Conservation (phyloP, 2,797 vertebrate species). For the Siniperca obscura region DNA sequence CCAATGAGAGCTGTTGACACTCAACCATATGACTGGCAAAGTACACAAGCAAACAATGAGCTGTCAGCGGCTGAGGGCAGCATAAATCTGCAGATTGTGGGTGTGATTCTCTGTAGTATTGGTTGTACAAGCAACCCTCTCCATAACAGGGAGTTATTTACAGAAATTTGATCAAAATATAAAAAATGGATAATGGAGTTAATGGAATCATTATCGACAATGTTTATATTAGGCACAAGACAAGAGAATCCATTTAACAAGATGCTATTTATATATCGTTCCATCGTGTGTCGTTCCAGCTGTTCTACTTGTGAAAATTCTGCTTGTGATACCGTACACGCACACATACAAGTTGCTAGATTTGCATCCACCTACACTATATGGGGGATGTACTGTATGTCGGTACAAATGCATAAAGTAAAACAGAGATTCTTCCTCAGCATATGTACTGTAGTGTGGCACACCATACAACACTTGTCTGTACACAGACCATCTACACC, state of each 20-base stretch:
- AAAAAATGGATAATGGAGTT: not conserved
- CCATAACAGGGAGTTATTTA: not conserved
- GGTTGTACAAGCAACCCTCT: not conserved
- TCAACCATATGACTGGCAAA: conserved; percentile 17
- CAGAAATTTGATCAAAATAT: not conserved
- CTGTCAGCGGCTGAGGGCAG: conserved; percentile 13
- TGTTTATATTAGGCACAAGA: not conserved
- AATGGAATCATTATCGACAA: not conserved
- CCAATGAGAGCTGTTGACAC: not conserved
- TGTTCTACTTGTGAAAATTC: not conserved
- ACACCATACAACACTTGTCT: conserved; percentile 7
- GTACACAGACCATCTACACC: conserved; percentile 24
- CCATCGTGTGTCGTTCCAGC: not conserved
- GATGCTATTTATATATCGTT: not conserved
- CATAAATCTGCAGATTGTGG: conserved; percentile 10
- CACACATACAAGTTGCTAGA: not conserved
- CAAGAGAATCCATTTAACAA: not conserved
- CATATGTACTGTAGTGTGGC: not conserved
- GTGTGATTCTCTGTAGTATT: conserved; percentile 10
- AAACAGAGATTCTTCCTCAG: not conserved
- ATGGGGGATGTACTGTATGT: not conserved
- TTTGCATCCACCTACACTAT: conserved; percentile 25
- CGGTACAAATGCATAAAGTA: not conserved
- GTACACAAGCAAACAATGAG: conserved; percentile 30
- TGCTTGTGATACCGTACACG: not conserved